phyloP scores from a whole-genome alignment of 2,113 vertebrate species.

The Orientallactaga bullata region DNA sequence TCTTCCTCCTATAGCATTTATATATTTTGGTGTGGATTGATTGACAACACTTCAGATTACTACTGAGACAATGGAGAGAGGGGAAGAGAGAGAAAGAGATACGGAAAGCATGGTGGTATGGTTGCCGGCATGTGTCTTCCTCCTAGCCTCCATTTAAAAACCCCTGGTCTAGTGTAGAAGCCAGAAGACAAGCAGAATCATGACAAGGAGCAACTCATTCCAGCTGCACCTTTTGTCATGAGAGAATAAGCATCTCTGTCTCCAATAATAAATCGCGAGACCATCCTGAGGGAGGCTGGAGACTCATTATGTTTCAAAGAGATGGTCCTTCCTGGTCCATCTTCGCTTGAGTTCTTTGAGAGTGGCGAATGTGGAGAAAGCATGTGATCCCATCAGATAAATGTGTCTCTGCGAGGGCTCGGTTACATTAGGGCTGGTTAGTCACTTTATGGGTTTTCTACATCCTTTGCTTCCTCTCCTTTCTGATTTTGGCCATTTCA shows the following conservation, averaged over 20 bases:
- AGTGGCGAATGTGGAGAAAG: background rate
- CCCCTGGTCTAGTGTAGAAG: background rate
- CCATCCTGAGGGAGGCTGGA: background rate
- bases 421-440: background rate
- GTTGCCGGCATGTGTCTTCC: rapidly evolving
- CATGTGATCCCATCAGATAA: background rate
- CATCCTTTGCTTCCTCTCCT: background rate
- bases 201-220: background rate
- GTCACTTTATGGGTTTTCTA: background rate
- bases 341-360: constrained; percentile 51
- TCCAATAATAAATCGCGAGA: background rate
- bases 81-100: background rate
- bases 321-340: background rate
- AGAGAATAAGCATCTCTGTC: background rate
- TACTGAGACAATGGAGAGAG: background rate
- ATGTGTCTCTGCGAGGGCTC: background rate
- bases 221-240: background rate
- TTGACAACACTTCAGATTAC: background rate
- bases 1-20: background rate
- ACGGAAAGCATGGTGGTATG: no score
- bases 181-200: background rate
- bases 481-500: constrained; percentile 22
- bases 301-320: constrained; percentile 8
- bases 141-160: background rate
- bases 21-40: background rate